Percentiles rank a stretch among this genome's conserved stretches.
These are phyloP conservation scores for Peromyscus attwateri DNA, from an alignment of 2,797 vertebrate species.

Conservation along the genomic window DNA sequence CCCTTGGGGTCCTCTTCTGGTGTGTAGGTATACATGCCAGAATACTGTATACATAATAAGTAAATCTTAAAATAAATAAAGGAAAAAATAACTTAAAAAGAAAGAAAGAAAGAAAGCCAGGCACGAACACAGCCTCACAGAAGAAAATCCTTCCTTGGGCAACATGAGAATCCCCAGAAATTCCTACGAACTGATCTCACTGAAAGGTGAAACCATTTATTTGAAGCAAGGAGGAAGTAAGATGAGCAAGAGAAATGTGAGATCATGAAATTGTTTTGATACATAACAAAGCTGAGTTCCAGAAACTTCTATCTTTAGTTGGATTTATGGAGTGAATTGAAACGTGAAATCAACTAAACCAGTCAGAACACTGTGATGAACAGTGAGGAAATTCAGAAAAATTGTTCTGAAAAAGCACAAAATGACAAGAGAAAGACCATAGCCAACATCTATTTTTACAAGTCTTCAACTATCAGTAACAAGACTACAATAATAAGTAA, in stretches of 20 bases:
- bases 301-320: not conserved
- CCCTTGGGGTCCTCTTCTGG: no score
- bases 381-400: not conserved
- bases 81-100: no score
- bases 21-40: no score
- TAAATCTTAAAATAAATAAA: no score
- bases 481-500: not conserved
- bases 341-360: not conserved
- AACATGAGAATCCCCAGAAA: conserved; percentile 42
- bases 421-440: conserved; percentile 20
- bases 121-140: not conserved
- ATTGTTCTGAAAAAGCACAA: conserved; percentile 29
- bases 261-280: not conserved
- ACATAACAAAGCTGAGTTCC: not conserved
- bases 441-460: not conserved
- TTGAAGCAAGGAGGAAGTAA: not conserved
- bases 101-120: no score
- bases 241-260: not conserved
- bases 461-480: conserved; percentile 10
- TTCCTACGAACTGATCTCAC: not conserved
- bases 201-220: conserved; percentile 28
- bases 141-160: not conserved
- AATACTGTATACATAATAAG: no score
- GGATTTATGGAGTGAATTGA: not conserved
- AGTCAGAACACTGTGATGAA: not conserved